Conservation (phyloP, 2,888 invertebrate genomes). For the Amiota minor region DNA sequence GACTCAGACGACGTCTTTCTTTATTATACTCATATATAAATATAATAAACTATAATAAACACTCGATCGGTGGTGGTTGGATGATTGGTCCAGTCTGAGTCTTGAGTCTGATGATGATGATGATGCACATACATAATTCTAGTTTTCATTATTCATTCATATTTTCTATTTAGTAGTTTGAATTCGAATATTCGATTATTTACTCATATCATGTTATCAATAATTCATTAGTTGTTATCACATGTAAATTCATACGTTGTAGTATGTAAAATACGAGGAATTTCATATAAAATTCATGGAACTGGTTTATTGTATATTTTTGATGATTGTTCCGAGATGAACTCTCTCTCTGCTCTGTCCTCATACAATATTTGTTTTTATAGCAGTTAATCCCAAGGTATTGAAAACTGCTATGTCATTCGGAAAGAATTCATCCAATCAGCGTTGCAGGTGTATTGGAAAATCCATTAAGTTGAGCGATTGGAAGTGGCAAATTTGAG, state of each 20-base stretch:
- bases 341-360: too few species aligned
- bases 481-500: background rate
- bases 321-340: too few species aligned
- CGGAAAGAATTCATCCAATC: slow-evolving; percentile 4
- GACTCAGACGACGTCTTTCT: background rate
- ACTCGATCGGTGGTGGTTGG: too few species aligned
- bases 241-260: background rate
- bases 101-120: background rate
- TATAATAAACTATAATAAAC: too few species aligned
- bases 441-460: slow-evolving; percentile 19
- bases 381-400: background rate
- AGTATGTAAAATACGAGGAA: slow-evolving; percentile 13
- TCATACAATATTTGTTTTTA: background rate
- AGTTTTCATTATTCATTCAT: too few species aligned
- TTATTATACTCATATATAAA: background rate
- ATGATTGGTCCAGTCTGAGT: background rate
- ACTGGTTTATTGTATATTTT: background rate
- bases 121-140: too few species aligned
- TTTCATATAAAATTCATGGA: slow-evolving; percentile 9
- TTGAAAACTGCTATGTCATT: background rate
- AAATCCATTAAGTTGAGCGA: slow-evolving; percentile 10
- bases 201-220: background rate
- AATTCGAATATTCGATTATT: too few species aligned
- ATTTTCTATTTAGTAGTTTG: background rate
- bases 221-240: slow-evolving; percentile 11